A percentile compares a stretch with the other conserved stretches of the same genome.
Evolutionary conservation across 2,797 vertebrate species (phyloP).

Genomic region (Pseudochaenichthys georgianus): DNA sequence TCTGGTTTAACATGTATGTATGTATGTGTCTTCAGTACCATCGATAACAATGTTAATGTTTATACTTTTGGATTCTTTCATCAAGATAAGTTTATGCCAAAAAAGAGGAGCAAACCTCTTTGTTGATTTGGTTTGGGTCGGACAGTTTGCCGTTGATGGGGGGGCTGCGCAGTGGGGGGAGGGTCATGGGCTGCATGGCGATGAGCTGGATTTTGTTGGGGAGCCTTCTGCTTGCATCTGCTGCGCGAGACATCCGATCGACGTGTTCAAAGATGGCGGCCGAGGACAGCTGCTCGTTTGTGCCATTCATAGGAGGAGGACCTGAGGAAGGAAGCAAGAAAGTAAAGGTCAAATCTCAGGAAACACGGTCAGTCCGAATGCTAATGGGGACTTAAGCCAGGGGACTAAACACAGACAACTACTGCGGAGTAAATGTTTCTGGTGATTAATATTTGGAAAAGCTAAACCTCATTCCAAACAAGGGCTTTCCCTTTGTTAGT

Average conservation of each 20-base stretch:
- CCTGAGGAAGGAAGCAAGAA: conserved; percentile 76
- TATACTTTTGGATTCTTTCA: neutral
- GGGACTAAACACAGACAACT: conserved; percentile 19
- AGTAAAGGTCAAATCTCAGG: neutral
- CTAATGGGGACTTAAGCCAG: conserved; percentile 31
- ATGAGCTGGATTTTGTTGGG: conserved; percentile 98
- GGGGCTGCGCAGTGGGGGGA: conserved; percentile 86
- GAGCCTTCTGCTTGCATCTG: conserved; percentile 88
- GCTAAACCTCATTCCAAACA: conserved; percentile 48
- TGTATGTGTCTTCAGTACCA: neutral
- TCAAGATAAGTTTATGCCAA: neutral
- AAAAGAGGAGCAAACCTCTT: conserved; percentile 86
- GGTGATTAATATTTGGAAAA: conserved; percentile 20
- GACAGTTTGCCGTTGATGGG: conserved; percentile 84
- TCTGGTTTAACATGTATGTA: too few relatives aligned
- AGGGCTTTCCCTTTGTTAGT: conserved; percentile 40
- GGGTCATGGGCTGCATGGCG: conserved; percentile 96
- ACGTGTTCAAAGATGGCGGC: conserved; percentile 97
- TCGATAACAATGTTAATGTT: neutral
- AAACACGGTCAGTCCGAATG: neutral
- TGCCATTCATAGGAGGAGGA: conserved; percentile 85
- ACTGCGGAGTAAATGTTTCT: conserved; percentile 11
- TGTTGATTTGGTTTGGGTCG: conserved; percentile 92
- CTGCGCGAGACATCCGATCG: conserved; percentile 91
- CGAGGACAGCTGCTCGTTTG: conserved; percentile 90